These are phyloP conservation scores for Grammomys surdaster DNA, from an alignment of 2,113 vertebrate genomes.

Conservation along the genomic window DNA sequence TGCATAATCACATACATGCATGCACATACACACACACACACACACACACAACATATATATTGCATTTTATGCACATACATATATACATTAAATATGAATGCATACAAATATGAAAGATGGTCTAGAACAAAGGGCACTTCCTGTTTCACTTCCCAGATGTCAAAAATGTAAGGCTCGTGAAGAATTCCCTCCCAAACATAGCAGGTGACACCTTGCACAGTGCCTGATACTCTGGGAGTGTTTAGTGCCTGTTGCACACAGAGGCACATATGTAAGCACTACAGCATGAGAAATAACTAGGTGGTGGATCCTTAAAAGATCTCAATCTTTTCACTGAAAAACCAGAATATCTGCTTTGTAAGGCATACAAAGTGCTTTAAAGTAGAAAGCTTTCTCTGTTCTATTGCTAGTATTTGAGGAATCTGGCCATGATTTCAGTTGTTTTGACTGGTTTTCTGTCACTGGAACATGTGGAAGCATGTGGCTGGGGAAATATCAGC, in stretches of 20 bases:
- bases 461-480: neutral
- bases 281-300: neutral
- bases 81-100: neutral
- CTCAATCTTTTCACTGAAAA: neutral
- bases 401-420: neutral
- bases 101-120: neutral
- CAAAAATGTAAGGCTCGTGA: neutral
- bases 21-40: neutral
- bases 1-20: neutral
- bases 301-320: neutral
- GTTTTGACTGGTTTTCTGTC: neutral
- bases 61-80: neutral
- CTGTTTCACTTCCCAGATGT: neutral
- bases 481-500: neutral
- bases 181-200: neutral
- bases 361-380: neutral
- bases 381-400: neutral
- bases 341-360: neutral
- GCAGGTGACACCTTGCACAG: neutral
- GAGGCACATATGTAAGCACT: neutral
- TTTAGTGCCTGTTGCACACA: neutral
- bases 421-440: neutral
- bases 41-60: no score
- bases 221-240: neutral
- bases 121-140: neutral